Conservation (phyloP, 2,888 invertebrate species). For the Baccha elongata region DNA sequence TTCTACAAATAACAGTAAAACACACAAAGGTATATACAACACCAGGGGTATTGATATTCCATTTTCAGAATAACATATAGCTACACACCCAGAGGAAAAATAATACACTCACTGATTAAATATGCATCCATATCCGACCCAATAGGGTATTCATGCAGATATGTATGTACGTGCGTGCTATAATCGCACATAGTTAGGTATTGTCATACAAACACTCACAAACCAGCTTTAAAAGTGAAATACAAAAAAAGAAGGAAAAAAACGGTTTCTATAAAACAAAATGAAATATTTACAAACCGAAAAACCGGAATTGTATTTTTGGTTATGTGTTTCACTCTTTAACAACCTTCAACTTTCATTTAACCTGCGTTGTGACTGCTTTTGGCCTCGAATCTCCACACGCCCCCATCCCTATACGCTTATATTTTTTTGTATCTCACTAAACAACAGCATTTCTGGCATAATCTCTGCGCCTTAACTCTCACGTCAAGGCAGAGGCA, state of each 20-base stretch:
- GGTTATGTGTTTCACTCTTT: conserved; percentile 56
- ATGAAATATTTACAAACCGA: conserved; percentile 11
- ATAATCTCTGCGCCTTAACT: conserved; percentile 60
- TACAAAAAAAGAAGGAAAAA: conserved; percentile 13
- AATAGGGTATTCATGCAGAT: not conserved
- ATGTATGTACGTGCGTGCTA: conserved; percentile 7
- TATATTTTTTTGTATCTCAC: not conserved
- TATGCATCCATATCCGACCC: conserved; percentile 45
- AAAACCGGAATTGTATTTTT: conserved; percentile 42
- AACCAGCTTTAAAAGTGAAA: not conserved
- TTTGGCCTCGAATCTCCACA: not conserved
- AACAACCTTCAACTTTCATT: conserved; percentile 71
- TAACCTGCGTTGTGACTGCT: conserved; percentile 26
- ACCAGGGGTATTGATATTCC: conserved; percentile 44
- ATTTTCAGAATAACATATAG: conserved; percentile 49
- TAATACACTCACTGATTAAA: conserved; percentile 54
- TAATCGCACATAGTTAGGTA: not conserved
- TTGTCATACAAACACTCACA: conserved; percentile 1
- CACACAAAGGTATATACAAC: not conserved
- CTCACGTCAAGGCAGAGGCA: conserved; percentile 43
- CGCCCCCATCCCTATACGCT: not conserved
- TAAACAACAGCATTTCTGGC: conserved; percentile 39
- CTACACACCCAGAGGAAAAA: conserved; percentile 22
- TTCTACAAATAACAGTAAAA: conserved; percentile 43
- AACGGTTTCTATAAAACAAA: conserved; percentile 9